Base-by-base conservation (phyloP, 2,888 invertebrate species). In the Eupithecia subumbrata region DNA sequence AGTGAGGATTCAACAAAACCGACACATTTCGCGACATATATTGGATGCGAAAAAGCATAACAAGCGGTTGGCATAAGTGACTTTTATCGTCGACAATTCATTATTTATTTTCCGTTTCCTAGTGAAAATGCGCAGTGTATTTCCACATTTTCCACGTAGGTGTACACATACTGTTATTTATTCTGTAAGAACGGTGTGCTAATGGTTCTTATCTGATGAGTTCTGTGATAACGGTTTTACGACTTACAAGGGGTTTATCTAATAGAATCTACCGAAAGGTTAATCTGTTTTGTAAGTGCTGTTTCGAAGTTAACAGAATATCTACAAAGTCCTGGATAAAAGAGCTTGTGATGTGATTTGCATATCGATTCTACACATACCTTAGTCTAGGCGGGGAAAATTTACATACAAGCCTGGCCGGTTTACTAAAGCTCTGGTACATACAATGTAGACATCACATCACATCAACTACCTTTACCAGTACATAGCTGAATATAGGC, bases 131-230 rank as follows among this genome's bases (percentile, higher is more conserved):
- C 66, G 66, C 66, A 67, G 66, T 67, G 12, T 11, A 18, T 40
- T 66, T 66, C n/a, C 66, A 66, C 66, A 37, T 69, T 60, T 64
- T 71, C 66, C 67, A 45, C 63, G 60, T 68, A 22, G 43, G 52
- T 48, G 68, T 63, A 67, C n/a, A 66, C 56, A 71, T 30, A n/a
- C 56, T 70, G 16, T 30, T 40, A 25, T 66, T 37, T 72, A 73
- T 34, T 43, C 76, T 74, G 40, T 63, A n/a, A n/a, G 5, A 68
- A 66, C 48, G 37, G 22, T 3, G 71, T 37, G 74, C 74, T 77
- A 74, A 77, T 74, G 76, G 74, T 43, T 60, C n/a, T 72, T 77
- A 77, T 77, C 76, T 72, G 76, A 72, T 74, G 74, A 74, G 70
- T 70, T 74, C 48, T 18, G 45, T 25, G 72, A 70, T 76, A 76